These are phyloP conservation scores for Colius striatus DNA, from an alignment of 2,113 vertebrate species.

Conservation along the genomic window DNA sequence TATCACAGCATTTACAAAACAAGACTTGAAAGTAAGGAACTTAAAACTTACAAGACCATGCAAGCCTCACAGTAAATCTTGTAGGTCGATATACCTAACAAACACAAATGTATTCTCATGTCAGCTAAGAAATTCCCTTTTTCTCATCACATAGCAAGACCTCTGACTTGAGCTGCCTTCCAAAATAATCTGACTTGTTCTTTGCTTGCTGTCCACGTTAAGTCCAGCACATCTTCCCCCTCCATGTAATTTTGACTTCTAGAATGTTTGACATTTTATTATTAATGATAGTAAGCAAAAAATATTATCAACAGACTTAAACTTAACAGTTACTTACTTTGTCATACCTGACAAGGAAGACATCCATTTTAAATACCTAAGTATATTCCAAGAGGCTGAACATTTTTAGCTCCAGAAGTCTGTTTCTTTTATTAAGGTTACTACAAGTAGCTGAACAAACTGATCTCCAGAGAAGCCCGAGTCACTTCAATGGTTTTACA, in stretches of 20 bases:
- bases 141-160: neutral
- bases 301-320: neutral
- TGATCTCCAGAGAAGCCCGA: neutral
- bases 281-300: neutral
- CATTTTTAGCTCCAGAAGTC: neutral
- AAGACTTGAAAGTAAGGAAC: neutral
- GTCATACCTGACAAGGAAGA: neutral
- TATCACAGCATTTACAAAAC: neutral
- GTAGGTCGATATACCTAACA: neutral
- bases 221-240: neutral
- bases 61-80: neutral
- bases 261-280: neutral
- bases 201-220: neutral
- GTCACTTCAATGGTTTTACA: neutral
- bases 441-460: neutral
- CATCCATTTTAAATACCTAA: neutral
- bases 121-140: neutral
- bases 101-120: neutral
- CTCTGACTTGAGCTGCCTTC: neutral
- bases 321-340: neutral
- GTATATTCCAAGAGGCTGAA: neutral
- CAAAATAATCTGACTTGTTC: neutral
- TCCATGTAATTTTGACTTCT: neutral
- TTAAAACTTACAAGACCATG: neutral
- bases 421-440: neutral